A percentile compares a stretch with the other conserved stretches of the same genome.
phyloP scores from a whole-genome alignment of 2,797 vertebrate species.

The Tadarida brasiliensis region DNA sequence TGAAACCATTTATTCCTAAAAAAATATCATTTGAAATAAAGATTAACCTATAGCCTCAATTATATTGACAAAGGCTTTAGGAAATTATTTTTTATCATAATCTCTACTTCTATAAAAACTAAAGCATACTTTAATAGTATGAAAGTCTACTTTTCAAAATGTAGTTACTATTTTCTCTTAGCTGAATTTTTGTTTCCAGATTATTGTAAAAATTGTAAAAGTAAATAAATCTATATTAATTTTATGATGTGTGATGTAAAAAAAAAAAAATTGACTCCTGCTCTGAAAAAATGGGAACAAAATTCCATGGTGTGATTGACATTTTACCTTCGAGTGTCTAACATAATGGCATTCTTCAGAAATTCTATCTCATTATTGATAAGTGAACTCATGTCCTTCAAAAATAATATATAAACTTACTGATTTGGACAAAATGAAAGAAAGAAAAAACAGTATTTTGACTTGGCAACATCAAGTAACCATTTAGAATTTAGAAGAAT shows the following conservation, averaged over 20 bases:
- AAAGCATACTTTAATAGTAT: neutral
- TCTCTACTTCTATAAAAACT: neutral
- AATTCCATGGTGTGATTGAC: neutral
- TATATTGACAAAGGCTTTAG: neutral
- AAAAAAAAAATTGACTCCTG: neutral
- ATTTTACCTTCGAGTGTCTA: neutral
- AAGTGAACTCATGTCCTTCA: neutral
- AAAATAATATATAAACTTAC: neutral
- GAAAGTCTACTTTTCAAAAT: neutral
- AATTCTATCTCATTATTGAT: neutral
- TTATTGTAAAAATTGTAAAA: neutral
- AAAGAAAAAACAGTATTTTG: neutral
- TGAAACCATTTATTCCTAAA: neutral
- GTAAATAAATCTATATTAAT: neutral
- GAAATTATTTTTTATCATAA: neutral
- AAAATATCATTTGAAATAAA: neutral
- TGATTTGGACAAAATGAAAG: neutral
- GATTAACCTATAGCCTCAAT: neutral
- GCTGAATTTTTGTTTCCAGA: neutral
- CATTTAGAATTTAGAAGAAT: neutral
- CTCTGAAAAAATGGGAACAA: neutral
- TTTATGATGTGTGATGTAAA: neutral
- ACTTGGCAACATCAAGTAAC: neutral
- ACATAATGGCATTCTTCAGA: neutral
- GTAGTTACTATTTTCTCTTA: neutral